Evolutionary conservation across 1,140 invertebrate species (phyloP).

Genomic region (Cotesia vestalis): DNA sequence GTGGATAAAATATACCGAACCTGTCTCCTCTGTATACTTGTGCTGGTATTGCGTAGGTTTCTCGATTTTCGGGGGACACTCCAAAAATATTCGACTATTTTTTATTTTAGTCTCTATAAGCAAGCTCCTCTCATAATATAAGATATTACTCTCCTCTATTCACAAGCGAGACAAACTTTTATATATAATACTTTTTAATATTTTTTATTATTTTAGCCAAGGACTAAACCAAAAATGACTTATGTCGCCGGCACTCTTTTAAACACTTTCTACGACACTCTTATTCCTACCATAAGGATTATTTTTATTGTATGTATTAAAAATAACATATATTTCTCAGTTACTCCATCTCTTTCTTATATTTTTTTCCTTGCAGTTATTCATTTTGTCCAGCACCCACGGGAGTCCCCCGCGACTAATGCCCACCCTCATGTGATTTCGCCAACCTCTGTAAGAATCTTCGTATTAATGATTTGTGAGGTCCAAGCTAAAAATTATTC

Average conservation of each 20-base stretch:
- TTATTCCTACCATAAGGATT: neutral
- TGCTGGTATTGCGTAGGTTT: conserved; percentile 40
- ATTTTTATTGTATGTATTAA: neutral
- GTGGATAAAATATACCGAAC: conserved; percentile 44
- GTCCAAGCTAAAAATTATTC: conserved; percentile 11
- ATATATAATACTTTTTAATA: neutral
- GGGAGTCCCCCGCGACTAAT: conserved; percentile 30
- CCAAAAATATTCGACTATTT: neutral
- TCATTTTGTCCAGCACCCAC: conserved; percentile 25
- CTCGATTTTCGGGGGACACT: conserved; percentile 45
- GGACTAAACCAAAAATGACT: conserved; percentile 37
- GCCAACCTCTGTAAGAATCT: conserved; percentile 17
- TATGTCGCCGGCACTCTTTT: conserved; percentile 41
- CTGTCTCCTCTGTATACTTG: conserved; percentile 24
- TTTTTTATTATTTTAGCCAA: conserved; percentile 13
- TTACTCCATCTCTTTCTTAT: neutral
- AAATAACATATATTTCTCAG: neutral
- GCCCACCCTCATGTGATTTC: conserved; percentile 27
- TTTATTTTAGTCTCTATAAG: neutral
- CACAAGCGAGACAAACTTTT: conserved; percentile 7
- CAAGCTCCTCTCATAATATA: neutral
- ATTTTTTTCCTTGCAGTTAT: conserved; percentile 11
- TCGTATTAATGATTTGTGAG: conserved; percentile 22
- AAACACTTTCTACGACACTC: conserved; percentile 4
- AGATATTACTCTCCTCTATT: conserved; percentile 6